Evolutionary conservation across 2,113 vertebrate species (phyloP).

Genomic region (Macrotis lagotis): DNA sequence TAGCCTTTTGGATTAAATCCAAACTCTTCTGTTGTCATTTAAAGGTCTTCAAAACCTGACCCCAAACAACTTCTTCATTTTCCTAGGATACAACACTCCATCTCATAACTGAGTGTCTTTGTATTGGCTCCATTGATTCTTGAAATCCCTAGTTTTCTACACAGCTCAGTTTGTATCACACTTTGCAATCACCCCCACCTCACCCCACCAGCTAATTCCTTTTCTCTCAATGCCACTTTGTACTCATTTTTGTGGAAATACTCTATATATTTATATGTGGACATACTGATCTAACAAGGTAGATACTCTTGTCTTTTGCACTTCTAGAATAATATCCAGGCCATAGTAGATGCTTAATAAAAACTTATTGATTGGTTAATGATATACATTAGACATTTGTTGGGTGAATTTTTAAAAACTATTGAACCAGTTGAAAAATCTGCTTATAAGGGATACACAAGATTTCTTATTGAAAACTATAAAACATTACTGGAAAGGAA

Average conservation of each 20-base stretch:
- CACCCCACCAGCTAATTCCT: neutral
- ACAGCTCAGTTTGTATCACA: neutral
- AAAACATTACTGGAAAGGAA: neutral
- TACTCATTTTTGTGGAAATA: neutral
- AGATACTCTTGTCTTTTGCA: neutral
- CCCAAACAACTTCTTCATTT: neutral
- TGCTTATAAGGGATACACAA: neutral
- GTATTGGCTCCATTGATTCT: neutral
- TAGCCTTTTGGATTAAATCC: neutral
- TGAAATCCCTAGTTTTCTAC: neutral
- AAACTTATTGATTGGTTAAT: neutral
- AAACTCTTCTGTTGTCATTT: neutral
- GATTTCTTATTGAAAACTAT: neutral
- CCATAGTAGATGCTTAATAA: neutral
- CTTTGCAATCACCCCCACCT: neutral
- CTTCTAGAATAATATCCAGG: neutral
- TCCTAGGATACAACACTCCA: neutral
- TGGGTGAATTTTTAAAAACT: slow-evolving; percentile 23
- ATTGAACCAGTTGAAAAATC: neutral
- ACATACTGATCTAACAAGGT: neutral
- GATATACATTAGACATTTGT: neutral
- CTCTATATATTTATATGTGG: neutral
- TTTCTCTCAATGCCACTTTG: neutral
- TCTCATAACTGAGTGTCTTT: neutral
- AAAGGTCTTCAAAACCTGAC: neutral